These are phyloP conservation scores for Lycorma delicatula DNA, from an alignment of 1,140 invertebrate genomes.

Conservation along the genomic window DNA sequence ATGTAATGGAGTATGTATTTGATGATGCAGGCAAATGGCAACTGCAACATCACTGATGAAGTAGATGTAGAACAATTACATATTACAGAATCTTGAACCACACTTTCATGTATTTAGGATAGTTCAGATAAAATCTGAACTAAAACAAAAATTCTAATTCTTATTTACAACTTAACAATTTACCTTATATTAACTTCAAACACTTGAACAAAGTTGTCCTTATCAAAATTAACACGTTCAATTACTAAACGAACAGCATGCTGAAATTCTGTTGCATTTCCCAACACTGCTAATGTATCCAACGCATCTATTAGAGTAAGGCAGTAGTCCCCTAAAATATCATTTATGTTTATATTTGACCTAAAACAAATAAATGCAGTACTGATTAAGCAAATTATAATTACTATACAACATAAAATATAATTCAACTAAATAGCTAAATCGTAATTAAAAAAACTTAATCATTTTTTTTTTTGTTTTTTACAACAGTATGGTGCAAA, in stretches of 20 bases:
- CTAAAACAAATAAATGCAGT: conserved; percentile 40
- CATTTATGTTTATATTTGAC: conserved; percentile 50
- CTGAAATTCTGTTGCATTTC: conserved; percentile 88
- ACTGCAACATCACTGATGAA: no score
- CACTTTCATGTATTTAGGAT: no score
- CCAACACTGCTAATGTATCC: conserved; percentile 91
- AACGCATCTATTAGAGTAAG: conserved; percentile 92
- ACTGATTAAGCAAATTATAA: not conserved
- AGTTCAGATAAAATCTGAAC: no score
- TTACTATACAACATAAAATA: no score
- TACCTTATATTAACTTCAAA: conserved; percentile 97
- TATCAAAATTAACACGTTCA: conserved; percentile 77
- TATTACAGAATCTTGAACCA: no score
- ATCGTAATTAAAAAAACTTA: not conserved
- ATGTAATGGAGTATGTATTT: no score
- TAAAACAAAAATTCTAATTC: no score
- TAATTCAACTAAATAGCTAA: conserved; percentile 27
- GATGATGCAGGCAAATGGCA: no score
- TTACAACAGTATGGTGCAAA: no score
- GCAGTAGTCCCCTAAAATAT: conserved; percentile 64
- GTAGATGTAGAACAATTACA: no score
- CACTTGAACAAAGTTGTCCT: conserved; percentile 96
- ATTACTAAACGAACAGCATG: conserved; percentile 76
- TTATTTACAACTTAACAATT: no score
- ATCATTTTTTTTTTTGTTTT: conserved; percentile 27